A percentile compares a stretch with the other conserved stretches of the same genome.
Conservation (phyloP, 1,140 invertebrate genomes). For the Platorchestia sp. region DNA sequence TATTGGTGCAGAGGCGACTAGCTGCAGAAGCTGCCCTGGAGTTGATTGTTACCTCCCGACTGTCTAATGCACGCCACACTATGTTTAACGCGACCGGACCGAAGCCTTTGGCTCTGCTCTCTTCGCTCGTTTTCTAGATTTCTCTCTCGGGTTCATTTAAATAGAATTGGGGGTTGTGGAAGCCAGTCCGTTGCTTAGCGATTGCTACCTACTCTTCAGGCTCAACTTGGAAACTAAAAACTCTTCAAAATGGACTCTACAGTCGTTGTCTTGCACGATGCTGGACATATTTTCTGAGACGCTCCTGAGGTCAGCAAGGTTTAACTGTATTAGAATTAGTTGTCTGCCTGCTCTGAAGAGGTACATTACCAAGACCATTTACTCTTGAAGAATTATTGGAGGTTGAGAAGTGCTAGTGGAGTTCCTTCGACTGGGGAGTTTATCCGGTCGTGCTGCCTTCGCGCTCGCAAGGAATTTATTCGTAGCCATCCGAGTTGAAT, state of each 20-base stretch:
- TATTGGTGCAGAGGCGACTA: conserved; percentile 12
- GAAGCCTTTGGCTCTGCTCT: conserved; percentile 41
- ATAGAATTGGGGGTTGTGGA: conserved; percentile 54
- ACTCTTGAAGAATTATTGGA: background rate
- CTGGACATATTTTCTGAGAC: background rate
- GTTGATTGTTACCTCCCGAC: conserved; percentile 32
- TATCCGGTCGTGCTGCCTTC: background rate
- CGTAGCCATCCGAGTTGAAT: background rate
- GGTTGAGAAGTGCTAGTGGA: conserved; percentile 14
- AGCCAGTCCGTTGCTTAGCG: conserved; percentile 46
- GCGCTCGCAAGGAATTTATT: background rate
- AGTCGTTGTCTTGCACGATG: background rate
- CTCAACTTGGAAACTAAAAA: conserved; percentile 29
- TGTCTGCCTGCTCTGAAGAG: conserved; percentile 2
- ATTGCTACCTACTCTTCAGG: conserved; percentile 41
- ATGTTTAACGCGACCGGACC: conserved; percentile 43
- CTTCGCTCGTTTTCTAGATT: conserved; percentile 48
- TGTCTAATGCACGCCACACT: conserved; percentile 38
- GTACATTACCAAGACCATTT: conserved; percentile 30
- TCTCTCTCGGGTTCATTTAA: conserved; percentile 46
- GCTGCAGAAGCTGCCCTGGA: conserved; percentile 8
- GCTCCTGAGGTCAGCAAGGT: conserved; percentile 5
- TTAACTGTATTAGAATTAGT: conserved; percentile 41
- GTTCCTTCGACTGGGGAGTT: background rate
- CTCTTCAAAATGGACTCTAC: conserved; percentile 14